A percentile compares a stretch with the other conserved stretches of the same genome.
Evolutionary conservation across 2,113 vertebrate genomes (phyloP).

Genomic region (Crotalus horridus): DNA sequence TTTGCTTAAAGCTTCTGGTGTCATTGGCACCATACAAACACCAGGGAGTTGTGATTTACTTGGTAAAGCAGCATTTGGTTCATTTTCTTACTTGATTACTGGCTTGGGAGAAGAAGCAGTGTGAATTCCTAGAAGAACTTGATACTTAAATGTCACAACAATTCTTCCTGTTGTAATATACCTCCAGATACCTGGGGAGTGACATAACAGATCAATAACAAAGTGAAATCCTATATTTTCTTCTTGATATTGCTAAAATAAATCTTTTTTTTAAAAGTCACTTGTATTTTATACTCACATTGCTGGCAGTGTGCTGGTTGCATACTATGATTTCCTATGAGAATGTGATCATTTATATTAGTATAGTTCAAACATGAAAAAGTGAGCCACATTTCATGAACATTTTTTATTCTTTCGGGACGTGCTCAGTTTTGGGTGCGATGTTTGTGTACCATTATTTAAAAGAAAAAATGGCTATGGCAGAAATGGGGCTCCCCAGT

Average conservation of each 20-base stretch:
- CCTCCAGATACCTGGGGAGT: neutral
- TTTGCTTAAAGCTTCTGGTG: neutral
- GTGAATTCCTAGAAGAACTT: neutral
- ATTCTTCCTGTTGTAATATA: neutral
- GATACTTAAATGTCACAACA: neutral
- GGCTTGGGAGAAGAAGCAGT: neutral
- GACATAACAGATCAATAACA: neutral
- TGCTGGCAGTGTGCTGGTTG: neutral
- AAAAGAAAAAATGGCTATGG: neutral
- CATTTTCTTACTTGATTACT: conserved; percentile 4
- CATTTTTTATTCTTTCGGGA: neutral
- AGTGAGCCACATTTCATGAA: neutral
- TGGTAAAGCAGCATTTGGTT: neutral
- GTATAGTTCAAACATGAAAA: neutral
- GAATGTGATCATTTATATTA: neutral
- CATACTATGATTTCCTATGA: neutral
- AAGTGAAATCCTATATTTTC: neutral
- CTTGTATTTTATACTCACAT: neutral
- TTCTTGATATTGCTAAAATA: neutral
- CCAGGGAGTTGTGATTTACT: neutral
- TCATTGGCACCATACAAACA: neutral
- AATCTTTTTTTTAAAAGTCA: neutral
- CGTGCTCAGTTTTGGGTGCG: neutral
- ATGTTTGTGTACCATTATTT: neutral
- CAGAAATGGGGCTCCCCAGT: neutral